Conservation (phyloP, 2,113 vertebrate species). For the Megatriorchis doriae region DNA sequence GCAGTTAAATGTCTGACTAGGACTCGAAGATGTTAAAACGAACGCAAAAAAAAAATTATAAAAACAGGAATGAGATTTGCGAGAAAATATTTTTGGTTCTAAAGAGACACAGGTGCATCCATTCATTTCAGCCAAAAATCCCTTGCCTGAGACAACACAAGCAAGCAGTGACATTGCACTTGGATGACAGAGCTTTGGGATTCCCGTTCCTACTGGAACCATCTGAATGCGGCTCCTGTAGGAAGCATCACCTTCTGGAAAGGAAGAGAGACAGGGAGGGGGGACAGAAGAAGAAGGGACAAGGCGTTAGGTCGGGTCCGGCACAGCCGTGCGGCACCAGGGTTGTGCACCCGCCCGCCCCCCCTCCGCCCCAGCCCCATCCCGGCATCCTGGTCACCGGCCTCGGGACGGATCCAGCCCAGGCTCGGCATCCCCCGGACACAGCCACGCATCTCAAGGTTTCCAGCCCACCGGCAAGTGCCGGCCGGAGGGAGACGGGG, state of each 20-base stretch:
- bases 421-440: background rate
- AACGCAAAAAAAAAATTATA: conserved; percentile 88
- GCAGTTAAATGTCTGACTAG: conserved; percentile 78
- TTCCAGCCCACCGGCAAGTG: background rate
- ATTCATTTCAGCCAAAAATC: conserved; percentile 95
- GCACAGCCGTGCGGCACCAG: background rate
- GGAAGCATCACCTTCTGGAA: conserved; percentile 99
- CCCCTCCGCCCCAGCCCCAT: background rate
- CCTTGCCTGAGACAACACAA: conserved; percentile 93
- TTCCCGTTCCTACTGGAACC: conserved; percentile 95
- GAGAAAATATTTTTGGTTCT: conserved; percentile 99
- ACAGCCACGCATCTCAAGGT: background rate
- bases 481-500: accelerated
- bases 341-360: background rate
- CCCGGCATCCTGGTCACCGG: accelerated
- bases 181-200: conserved; percentile 97
- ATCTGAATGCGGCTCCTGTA: conserved; percentile 96
- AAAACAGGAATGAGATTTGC: conserved; percentile 99
- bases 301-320: background rate
- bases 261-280: conserved; percentile 75
- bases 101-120: conserved; percentile 97
- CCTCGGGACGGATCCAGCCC: background rate
- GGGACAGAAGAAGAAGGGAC: conserved; percentile 45
- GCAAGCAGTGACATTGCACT: conserved; percentile 97
- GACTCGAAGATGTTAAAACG: conserved; percentile 78